Conservation (phyloP, 2,888 invertebrate species). For the Amorpha juglandis region DNA sequence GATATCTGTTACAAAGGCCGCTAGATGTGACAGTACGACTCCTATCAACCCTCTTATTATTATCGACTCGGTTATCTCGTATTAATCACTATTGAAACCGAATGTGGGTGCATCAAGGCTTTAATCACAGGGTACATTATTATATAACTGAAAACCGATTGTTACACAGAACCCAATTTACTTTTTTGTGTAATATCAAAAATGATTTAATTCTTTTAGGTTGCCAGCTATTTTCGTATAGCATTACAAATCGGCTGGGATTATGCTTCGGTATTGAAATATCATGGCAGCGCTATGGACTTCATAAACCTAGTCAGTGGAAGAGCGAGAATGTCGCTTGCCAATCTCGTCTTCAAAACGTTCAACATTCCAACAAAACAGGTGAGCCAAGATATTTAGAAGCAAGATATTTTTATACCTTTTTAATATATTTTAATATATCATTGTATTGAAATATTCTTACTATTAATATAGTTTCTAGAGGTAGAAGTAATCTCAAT, state of each 20-base stretch:
- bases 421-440: no score
- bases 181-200: neutral
- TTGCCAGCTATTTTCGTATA: constrained; percentile 74
- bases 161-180: neutral
- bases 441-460: no score
- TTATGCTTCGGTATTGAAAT: constrained; percentile 74
- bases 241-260: constrained; percentile 79
- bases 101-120: constrained; percentile 18
- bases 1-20: constrained; percentile 4
- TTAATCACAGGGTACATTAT: no score
- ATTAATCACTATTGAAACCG: neutral
- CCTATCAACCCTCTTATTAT: constrained; percentile 17
- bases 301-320: constrained; percentile 79
- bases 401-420: no score
- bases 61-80: neutral
- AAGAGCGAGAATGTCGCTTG: constrained; percentile 73
- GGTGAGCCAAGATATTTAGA: constrained; percentile 39
- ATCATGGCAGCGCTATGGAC: constrained; percentile 71
- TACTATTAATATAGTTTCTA: no score
- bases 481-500: neutral
- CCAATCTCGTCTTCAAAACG: constrained; percentile 77
- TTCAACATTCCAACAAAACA: constrained; percentile 75
- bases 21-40: neutral
- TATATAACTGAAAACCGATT: no score
- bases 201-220: constrained; percentile 43